These are phyloP conservation scores for Eledona agricola DNA, from an alignment of 2,888 invertebrate genomes.

Conservation along the genomic window DNA sequence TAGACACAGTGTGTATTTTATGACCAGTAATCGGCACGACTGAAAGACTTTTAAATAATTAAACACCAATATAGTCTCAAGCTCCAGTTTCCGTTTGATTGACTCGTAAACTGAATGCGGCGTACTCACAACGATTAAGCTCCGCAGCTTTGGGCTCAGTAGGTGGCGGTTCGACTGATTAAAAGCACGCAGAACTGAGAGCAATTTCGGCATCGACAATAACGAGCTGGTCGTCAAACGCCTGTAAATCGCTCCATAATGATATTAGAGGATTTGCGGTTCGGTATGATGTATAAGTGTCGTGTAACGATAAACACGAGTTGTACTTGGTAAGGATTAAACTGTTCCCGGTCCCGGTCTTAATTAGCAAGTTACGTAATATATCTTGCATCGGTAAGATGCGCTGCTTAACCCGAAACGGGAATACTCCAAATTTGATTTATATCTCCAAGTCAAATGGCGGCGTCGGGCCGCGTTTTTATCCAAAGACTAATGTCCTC, in stretches of 20 bases:
- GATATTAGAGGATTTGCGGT: slow-evolving; percentile 31
- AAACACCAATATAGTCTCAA: no score
- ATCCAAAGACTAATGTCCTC: slow-evolving; percentile 7
- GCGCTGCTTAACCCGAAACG: slow-evolving; percentile 34
- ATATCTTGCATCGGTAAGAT: slow-evolving; percentile 42
- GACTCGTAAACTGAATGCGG: no score
- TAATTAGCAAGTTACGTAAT: slow-evolving; percentile 43
- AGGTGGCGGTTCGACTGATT: slow-evolving; percentile 2
- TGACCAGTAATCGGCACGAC: no score
- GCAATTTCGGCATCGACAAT: slow-evolving; percentile 1
- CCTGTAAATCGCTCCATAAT: slow-evolving; percentile 23
- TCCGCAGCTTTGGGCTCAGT: no score
- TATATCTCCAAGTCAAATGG: slow-evolving; percentile 24
- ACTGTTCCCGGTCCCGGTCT: slow-evolving; percentile 32
- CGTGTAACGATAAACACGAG: slow-evolving; percentile 37
- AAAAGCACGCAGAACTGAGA: slow-evolving; percentile 3
- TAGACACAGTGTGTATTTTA: no score
- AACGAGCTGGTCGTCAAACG: slow-evolving; percentile 9
- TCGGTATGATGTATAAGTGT: slow-evolving; percentile 32
- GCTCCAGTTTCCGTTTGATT: no score
- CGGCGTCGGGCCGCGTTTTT: not conserved
- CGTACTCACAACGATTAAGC: no score
- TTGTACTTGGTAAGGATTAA: slow-evolving; percentile 38
- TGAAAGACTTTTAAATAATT: no score
- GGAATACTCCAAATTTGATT: slow-evolving; percentile 38